Evolutionary conservation across 2,888 invertebrate species (phyloP).

Genomic region (Xylocampa areola): DNA sequence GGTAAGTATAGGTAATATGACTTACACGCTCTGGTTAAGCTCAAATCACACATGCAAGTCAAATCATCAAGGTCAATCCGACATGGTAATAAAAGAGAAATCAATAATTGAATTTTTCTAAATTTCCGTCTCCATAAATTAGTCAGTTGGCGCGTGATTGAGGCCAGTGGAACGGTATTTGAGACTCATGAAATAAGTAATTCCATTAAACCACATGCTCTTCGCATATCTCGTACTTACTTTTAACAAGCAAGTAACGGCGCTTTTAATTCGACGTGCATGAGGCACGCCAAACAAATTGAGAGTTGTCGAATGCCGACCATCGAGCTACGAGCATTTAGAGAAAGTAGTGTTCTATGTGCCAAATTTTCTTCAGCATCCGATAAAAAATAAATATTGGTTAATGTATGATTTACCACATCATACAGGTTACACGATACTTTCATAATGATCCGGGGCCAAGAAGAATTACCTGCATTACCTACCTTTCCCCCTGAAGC

Average conservation of each 20-base stretch:
- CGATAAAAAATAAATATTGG: neutral
- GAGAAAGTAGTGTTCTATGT: constrained; percentile 45
- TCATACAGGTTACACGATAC: no score
- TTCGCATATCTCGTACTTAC: constrained; percentile 47
- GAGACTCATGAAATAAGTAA: constrained; percentile 55
- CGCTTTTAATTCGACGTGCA: constrained; percentile 32
- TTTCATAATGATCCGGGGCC: no score
- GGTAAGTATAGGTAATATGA: neutral
- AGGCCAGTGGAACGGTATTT: constrained; percentile 64
- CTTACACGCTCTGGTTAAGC: neutral
- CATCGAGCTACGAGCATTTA: no score
- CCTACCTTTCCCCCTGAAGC: no score
- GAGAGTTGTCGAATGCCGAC: constrained; percentile 25
- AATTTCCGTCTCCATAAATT: constrained; percentile 52
- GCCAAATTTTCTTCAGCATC: constrained; percentile 27
- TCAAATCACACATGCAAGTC: constrained; percentile 9
- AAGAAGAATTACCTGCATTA: no score
- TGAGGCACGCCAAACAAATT: constrained; percentile 20
- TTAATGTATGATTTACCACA: no score
- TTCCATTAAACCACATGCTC: constrained; percentile 48
- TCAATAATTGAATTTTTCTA: constrained; percentile 59
- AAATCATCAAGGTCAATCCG: constrained; percentile 23
- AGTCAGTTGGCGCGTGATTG: constrained; percentile 54
- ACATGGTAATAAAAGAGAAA: constrained; percentile 52
- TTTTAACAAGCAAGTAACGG: constrained; percentile 27